Base-by-base conservation (phyloP, 2,888 invertebrate genomes). In the Brachypalpus laphriformis region DNA sequence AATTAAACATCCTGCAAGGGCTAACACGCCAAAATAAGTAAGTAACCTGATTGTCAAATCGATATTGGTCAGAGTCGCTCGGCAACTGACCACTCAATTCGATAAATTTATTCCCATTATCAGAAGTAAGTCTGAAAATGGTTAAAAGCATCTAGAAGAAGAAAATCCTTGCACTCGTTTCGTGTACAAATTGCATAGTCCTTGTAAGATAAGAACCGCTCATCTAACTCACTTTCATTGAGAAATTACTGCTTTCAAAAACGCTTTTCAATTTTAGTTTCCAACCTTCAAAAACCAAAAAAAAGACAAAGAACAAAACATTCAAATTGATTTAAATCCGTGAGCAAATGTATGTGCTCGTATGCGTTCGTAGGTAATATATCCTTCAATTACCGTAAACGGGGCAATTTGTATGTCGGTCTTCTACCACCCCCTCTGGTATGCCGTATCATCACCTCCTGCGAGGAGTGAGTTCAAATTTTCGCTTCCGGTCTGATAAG, bases 401-500 rank as follows among this genome's bases (percentile, higher is more conserved):
- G 78, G 78, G 78, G 56, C 82, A 78, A 83, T 78, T 77, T 82
- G 77, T 77, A 82, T 71, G 65, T 68, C 54, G 40, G 45, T 11
- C 40, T 45, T 34, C 45, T 37, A 18, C 9, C 20, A 22, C 18
- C n/a, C 7, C 54, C 28, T 22, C 14, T 18, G 42, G 8, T 11
- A 22, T 14, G n/a, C 16, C 28, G 9, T 47, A 16, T 31, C 31
- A 49, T 6, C 47, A 42, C 47, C 34, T 25, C 9, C 16, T 31
- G 18, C 4, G 7, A 74, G 47, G 42, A 25, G 42, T 25, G 25
- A n/a, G 47, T 76, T 47, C 40, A 28, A 16, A 51, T 66, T 59
- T 72, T 47, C 20, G 18, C 78, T 74, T 68, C 34, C 47, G 61
- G 47, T 54, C 54, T 75, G 63, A 81, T 81, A 70, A 81, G 68